Evolutionary conservation across 2,113 vertebrate species (phyloP), one percentile per base, ranked within the genome.

Genomic region (Colius striatus): DNA sequence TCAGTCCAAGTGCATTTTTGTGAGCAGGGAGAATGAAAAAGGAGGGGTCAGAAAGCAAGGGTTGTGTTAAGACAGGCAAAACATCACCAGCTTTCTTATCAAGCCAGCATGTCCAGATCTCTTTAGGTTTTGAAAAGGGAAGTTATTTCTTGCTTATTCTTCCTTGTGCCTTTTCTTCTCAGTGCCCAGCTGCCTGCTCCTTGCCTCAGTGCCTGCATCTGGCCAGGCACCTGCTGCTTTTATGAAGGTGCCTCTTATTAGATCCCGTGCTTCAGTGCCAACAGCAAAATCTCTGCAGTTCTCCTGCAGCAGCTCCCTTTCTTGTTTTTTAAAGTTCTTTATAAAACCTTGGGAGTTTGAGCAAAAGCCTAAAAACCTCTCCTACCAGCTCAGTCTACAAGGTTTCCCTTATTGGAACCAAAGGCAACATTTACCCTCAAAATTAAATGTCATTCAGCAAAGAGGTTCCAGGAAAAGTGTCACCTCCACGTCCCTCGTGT

Each of bases 261-360:
- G 70, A 53, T 78, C 27, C 16, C 43, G 1, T n/a, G 12, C 7
- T 60, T 53, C 45, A 63, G 23, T 23, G 12, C 30, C 26, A 74
- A 43, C 11, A 70, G 30, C 22, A 70, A 30, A 41, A 70, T 34
- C 30, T 54, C 38, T n/a, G 16, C 34, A 27, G 17, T 25, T 41
- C 48, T 16, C 13, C 10, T 45, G 13, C 65, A 43, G 29, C 38
- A 41, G 38, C 38, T 41, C 12, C 38, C 38, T n/a, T 8, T 27
- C 7, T 48, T 67, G 1, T 4, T 11, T 36, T 65, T 70, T 29
- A 2, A 36, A 47, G 16, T 45, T 30, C 23, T 20, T 54, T 18
- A 55, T 43, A 84, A 14, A 57, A 7, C 2, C 2, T 36, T 19
- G 5, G 5, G 2, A 4, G 2, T 7, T 34, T 26, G 3, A 36